phyloP scores from a whole-genome alignment of 2,113 vertebrate species.

The Bettongia penicillata region DNA sequence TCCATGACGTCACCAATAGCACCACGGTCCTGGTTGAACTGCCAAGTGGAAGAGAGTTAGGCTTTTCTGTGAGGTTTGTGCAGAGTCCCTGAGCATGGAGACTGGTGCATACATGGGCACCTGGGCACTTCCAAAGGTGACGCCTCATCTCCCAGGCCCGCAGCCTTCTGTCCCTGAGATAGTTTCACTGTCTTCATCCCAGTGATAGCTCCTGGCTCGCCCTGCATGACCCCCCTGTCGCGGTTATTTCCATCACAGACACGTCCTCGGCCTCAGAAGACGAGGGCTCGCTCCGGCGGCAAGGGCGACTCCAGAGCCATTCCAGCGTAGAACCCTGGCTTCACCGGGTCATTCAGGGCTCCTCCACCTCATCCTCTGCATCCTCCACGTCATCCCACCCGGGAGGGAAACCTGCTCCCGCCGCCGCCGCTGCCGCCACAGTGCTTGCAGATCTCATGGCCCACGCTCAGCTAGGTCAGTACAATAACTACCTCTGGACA shows the following conservation, averaged over 20 bases:
- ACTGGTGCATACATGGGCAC: not conserved
- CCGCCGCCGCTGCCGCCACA: conserved; percentile 86
- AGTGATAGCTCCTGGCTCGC: conserved; percentile 31
- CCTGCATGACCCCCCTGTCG: conserved; percentile 77
- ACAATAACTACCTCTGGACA: conserved; percentile 62
- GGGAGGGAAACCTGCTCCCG: conserved; percentile 90
- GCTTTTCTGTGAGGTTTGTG: too few relatives aligned
- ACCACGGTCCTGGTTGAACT: not conserved
- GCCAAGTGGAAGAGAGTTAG: not conserved
- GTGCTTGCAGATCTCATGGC: conserved; percentile 92
- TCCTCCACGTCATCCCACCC: conserved; percentile 98
- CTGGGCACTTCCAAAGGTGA: accelerated
- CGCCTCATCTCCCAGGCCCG: conserved; percentile 4
- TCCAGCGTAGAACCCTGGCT: conserved; percentile 95
- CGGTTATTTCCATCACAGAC: conserved; percentile 92
- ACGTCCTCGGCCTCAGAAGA: conserved; percentile 99
- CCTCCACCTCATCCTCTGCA: conserved; percentile 98
- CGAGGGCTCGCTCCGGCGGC: conserved; percentile 94
- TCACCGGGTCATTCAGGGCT: conserved; percentile 95
- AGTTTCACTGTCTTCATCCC: not conserved
- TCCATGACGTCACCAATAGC: not conserved
- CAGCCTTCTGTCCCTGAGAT: too few relatives aligned
- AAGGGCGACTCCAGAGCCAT: conserved; percentile 90
- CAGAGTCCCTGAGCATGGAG: not conserved
- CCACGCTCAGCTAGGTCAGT: conserved; percentile 95